Percentiles rank a stretch among this genome's conserved stretches.
Conservation (phyloP, 2,113 vertebrate genomes). For the Trogon surrucura region DNA sequence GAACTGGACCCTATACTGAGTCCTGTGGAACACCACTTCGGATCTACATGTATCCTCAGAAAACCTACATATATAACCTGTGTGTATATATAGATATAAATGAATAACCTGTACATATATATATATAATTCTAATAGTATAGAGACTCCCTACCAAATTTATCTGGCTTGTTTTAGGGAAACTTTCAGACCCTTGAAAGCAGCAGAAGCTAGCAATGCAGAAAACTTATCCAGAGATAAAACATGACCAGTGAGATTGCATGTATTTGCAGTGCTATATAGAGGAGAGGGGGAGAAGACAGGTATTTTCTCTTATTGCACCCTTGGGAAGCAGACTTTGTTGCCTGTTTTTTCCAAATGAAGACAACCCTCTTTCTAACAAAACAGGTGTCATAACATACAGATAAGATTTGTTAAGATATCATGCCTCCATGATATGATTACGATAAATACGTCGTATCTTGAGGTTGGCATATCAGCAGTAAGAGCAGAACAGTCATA, state of each 20-base stretch:
- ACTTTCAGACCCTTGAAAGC: not conserved
- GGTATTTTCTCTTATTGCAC: not conserved
- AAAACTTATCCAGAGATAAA: not conserved
- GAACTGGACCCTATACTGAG: not conserved
- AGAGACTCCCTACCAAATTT: not conserved
- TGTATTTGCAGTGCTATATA: not conserved
- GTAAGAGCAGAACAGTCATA: not conserved
- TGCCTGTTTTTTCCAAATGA: not conserved
- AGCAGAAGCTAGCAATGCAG: not conserved
- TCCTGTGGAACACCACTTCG: not conserved
- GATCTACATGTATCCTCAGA: not conserved
- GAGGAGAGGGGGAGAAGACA: not conserved
- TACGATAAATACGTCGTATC: not conserved
- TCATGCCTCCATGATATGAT: not conserved
- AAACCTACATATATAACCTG: not conserved
- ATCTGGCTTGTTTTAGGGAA: not conserved
- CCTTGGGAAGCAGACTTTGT: not conserved
- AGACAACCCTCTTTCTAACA: not conserved
- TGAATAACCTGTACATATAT: no score
- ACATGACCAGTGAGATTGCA: not conserved
- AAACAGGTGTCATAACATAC: not conserved
- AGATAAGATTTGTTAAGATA: not conserved
- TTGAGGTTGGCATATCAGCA: not conserved
- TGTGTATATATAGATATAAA: no score
- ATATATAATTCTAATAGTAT: not conserved